Percentiles rank a stretch among this genome's conserved stretches.
Conservation (phyloP, 2,888 invertebrate species). For the Meghimatium bilineatum region DNA sequence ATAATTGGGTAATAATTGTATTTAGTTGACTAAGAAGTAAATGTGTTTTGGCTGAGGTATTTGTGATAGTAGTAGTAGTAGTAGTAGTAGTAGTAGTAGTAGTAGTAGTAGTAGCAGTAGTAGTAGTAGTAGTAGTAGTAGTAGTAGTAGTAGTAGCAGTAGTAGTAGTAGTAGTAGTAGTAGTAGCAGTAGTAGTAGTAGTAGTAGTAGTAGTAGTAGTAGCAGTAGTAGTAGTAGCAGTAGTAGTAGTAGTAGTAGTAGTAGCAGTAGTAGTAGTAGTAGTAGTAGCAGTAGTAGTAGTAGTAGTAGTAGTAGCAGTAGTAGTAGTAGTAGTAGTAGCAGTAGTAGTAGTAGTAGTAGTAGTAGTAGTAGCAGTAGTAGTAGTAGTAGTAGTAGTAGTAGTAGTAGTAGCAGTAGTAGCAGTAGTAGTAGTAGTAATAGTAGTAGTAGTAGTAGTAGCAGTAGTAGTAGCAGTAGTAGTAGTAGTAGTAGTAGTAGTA, state of each 20-base stretch:
- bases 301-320: background rate
- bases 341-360: slow-evolving; percentile 34
- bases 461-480: slow-evolving; percentile 16
- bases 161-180: slow-evolving; percentile 15
- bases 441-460: slow-evolving; percentile 22
- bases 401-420: slow-evolving; percentile 6
- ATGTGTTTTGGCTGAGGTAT: too few species aligned
- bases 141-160: slow-evolving; percentile 30
- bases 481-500: slow-evolving; percentile 20
- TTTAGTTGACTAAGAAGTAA: too few species aligned
- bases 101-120: slow-evolving; percentile 7
- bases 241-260: slow-evolving; percentile 41
- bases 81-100: background rate
- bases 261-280: slow-evolving; percentile 37
- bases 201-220: slow-evolving; percentile 25
- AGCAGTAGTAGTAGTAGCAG: slow-evolving; percentile 20
- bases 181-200: slow-evolving; percentile 26
- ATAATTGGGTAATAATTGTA: too few species aligned
- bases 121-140: slow-evolving; percentile 38
- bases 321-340: slow-evolving; percentile 6
- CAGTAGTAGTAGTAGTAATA: slow-evolving; percentile 27
- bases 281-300: slow-evolving; percentile 16
- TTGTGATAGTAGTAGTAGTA: too few species aligned
- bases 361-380: background rate
- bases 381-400: background rate